These are phyloP conservation scores for Lithosia quadra DNA, from an alignment of 2,888 invertebrate genomes.

Conservation along the genomic window DNA sequence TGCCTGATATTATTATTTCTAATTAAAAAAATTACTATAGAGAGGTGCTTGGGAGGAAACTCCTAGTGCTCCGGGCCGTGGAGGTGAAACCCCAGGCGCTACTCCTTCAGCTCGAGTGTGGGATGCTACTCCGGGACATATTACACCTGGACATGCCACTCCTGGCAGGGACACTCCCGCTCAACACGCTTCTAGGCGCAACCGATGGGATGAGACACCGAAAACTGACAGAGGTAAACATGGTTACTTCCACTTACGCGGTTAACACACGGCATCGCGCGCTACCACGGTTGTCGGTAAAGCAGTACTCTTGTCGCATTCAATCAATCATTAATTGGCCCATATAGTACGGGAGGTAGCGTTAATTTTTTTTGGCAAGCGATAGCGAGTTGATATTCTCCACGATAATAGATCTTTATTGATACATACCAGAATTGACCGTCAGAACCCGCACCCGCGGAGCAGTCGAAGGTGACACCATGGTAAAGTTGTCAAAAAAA, in stretches of 20 bases:
- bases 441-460: no score
- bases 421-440: no score
- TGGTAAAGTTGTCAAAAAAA: no score
- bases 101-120: slow-evolving; percentile 98
- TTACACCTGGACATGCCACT: slow-evolving; percentile 94
- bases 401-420: no score
- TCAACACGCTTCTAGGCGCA: slow-evolving; percentile 91
- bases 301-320: no score
- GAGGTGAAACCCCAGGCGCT: slow-evolving; percentile 96
- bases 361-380: no score
- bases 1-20: neutral
- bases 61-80: slow-evolving; percentile 92
- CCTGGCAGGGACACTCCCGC: slow-evolving; percentile 95
- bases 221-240: slow-evolving; percentile 94
- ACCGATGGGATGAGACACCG: slow-evolving; percentile 99
- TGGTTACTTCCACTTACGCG: neutral
- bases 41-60: slow-evolving; percentile 96
- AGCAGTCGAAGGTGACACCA: no score
- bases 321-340: no score
- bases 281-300: no score
- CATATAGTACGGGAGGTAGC: no score
- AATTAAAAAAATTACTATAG: slow-evolving; percentile 48
- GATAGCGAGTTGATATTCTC: no score
- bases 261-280: neutral
- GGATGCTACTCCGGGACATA: slow-evolving; percentile 98